These are phyloP conservation scores for Tenodera sinensis DNA, from an alignment of 2,888 invertebrate species.

Conservation along the genomic window DNA sequence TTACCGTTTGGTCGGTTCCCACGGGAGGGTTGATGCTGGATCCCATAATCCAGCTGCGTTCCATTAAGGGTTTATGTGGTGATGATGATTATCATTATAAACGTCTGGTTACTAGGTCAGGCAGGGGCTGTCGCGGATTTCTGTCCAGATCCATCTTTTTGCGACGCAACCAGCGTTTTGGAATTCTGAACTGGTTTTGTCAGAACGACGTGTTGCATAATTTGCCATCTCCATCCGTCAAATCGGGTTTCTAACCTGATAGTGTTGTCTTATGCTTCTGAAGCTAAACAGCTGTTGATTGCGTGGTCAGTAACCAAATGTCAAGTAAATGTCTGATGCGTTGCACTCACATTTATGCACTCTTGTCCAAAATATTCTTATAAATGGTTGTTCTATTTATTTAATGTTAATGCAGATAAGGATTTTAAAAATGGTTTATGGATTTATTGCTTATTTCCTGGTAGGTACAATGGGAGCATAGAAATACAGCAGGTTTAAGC, in stretches of 20 bases:
- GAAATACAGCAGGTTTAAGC: too few species aligned
- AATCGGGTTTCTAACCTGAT: background rate
- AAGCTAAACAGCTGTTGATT: too few species aligned
- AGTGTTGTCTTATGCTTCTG: background rate
- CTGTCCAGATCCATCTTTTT: background rate
- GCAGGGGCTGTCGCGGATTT: background rate
- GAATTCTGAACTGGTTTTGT: background rate
- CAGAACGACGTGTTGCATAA: background rate
- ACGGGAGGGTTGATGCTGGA: background rate
- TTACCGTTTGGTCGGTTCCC: background rate
- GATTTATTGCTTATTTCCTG: too few species aligned
- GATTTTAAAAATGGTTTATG: too few species aligned
- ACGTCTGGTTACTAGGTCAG: background rate
- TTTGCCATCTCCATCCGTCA: background rate
- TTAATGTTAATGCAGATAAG: too few species aligned
- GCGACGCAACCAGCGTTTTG: background rate
- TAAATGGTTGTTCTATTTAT: too few species aligned
- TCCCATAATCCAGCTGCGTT: background rate
- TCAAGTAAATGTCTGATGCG: too few species aligned
- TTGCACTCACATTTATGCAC: too few species aligned
- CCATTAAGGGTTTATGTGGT: background rate
- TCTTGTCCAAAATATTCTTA: too few species aligned
- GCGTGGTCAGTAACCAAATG: too few species aligned
- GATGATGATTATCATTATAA: background rate
- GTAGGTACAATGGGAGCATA: too few species aligned